These are phyloP conservation scores for Archaeoteleia sp. DNA, from an alignment of 2,888 invertebrate species.

Conservation along the genomic window DNA sequence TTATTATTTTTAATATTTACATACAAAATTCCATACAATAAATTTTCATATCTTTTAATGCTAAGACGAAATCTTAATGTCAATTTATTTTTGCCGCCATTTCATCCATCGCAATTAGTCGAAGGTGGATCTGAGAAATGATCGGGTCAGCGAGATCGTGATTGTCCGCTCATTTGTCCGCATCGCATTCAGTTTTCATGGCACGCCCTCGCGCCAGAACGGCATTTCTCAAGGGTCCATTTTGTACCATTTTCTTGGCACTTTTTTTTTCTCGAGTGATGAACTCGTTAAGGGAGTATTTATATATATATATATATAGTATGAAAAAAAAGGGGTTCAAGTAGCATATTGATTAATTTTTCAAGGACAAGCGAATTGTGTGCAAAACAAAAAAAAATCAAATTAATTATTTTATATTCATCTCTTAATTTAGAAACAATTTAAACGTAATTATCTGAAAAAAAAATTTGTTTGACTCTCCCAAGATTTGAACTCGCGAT, in stretches of 20 bases:
- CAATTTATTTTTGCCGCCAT: no score
- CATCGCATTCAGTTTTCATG: slow-evolving; percentile 55
- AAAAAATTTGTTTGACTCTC: no score
- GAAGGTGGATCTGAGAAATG: slow-evolving; percentile 53
- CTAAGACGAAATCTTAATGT: background rate
- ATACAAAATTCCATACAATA: slow-evolving; percentile 41
- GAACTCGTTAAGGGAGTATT: slow-evolving; percentile 69
- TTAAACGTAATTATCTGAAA: no score
- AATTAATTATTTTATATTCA: no score
- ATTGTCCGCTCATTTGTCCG: slow-evolving; percentile 57
- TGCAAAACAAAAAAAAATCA: background rate
- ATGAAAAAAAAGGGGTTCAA: background rate
- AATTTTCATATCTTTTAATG: slow-evolving; percentile 17
- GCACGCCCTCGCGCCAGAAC: slow-evolving; percentile 61
- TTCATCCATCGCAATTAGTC: slow-evolving; percentile 28
- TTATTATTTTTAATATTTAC: slow-evolving; percentile 47
- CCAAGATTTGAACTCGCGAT: no score
- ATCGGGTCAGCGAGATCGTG: slow-evolving; percentile 56
- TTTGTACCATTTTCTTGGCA: slow-evolving; percentile 69
- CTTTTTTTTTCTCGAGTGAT: slow-evolving; percentile 65
- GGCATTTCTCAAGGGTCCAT: slow-evolving; percentile 67
- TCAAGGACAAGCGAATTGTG: no score
- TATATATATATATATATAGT: background rate
- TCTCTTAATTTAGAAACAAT: no score
- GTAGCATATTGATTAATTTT: no score